Base-by-base conservation (phyloP, 2,797 vertebrate genomes). In the Nannoperca obscura region DNA sequence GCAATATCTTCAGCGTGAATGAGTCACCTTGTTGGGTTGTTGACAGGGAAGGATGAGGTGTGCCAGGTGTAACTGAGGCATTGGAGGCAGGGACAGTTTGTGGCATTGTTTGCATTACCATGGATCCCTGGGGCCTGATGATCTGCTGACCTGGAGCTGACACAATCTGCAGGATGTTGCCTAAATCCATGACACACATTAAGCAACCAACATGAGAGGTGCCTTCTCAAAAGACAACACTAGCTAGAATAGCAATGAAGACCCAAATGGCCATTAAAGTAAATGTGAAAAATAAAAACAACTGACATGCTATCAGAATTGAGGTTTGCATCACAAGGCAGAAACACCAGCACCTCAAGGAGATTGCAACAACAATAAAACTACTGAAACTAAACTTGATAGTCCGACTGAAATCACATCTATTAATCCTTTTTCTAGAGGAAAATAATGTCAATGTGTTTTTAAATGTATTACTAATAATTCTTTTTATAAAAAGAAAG, bases 151-250 rank as follows among this genome's bases (percentile, higher is more conserved):
- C 98, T 0, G 98, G 97, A 49, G 98, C 97, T 0, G 98, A 98
- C 73, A 99, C 98, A 14, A 99, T 99, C 92, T 99, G 98, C 59
- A 99, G 97, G 71, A 99, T 98, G 68, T 98, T 99, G 65, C 98
- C 98, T 99, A 73, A 74, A 89, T 60, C 9, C 40, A 70, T 7
- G 27, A 80, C 4, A 89, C 19, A 82, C 13, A 67, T 32, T 32
- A 6, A 64, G 13, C 17, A 63, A 67, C 13, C 24, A 58, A 68
- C 64, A n/a, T 71, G 20, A 59, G 20, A 55, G 8, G 7, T 0
- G 40, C 3, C 19, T 34, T 50, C 49, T 50, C 9, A 50, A 19
- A 55, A 36, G 8, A 5, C 2, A 22, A 71, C 9, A 20, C 7
- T 22, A 9, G 20, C 4, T 42, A 49, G n/a, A 61, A 57, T 15